phyloP scores from a whole-genome alignment of 2,888 invertebrate species.

The Taphrorychus bicolor region DNA sequence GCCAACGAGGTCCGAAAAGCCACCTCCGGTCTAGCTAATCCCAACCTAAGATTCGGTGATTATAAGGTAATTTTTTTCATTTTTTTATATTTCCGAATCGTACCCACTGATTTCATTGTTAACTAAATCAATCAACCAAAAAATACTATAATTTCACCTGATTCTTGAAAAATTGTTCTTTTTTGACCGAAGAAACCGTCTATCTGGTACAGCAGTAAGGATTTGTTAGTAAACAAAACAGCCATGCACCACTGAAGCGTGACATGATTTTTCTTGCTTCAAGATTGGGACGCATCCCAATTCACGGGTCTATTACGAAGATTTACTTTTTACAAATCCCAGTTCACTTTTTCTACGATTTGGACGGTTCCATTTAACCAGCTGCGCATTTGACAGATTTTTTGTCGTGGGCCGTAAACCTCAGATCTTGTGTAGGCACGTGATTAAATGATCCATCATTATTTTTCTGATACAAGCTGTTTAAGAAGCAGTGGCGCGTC shows the following conservation, averaged over 20 bases:
- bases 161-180: constrained; percentile 10
- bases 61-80: constrained; percentile 89
- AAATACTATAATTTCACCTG: background rate
- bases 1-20: constrained; percentile 93
- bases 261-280: constrained; percentile 33
- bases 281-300: constrained; percentile 28
- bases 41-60: constrained; percentile 89
- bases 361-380: constrained; percentile 34
- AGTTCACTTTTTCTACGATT: constrained; percentile 18
- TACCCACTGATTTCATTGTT: too few species aligned
- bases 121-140: constrained; percentile 9
- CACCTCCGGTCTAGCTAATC: constrained; percentile 95
- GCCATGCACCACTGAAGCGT: constrained; percentile 39
- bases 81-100: too few species aligned
- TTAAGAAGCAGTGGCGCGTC: constrained; percentile 26
- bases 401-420: constrained; percentile 32
- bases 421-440: constrained; percentile 36
- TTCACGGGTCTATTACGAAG: constrained; percentile 32
- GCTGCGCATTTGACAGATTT: constrained; percentile 38
- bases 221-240: constrained; percentile 38
- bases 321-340: constrained; percentile 25
- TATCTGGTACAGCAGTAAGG: constrained; percentile 26
- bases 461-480: constrained; percentile 21
- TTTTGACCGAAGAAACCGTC: constrained; percentile 9
- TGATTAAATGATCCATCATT: constrained; percentile 38